Base-by-base conservation (phyloP, 2,113 vertebrate genomes). In the Hippocampus abdominalis region DNA sequence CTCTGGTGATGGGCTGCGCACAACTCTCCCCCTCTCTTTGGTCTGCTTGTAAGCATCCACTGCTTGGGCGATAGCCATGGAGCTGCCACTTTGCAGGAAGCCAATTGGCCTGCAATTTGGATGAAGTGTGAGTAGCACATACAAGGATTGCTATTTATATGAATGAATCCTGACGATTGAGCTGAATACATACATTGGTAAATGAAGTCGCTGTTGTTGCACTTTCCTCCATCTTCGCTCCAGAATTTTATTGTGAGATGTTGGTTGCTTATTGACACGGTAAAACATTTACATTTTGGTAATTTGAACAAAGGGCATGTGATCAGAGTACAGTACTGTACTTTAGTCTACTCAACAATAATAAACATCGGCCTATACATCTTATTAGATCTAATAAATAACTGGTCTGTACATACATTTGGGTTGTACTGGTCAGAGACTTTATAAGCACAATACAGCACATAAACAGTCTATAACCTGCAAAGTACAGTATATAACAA, bases 141-240 rank as follows among this genome's bases (percentile, higher is more conserved):
- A 15, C 39, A 11, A 9, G 36, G 62, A 18, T 46, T 46, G 13
- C 42, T 46, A 8, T 3, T 25, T 7, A 27, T 64, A 46, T 25
- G 23, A 46, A 13, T 27, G 13, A 25, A 46, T 9, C 46, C 4
- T 8, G n/a, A 46, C 10, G 42, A 36, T 20, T 68, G 27, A 46
- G 18, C 4, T 21, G 8, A 71, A 64, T 46, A 80, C 93, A 86
- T 86, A 97, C 95, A 94, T 70, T 72, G 94, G 86, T 29, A 84
- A 84, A 64, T 92, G 86, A 9, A 92, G 83, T 25, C 76, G 82
- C 70, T 91, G 78, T 57, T 90, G 89, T 68, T 93, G 85, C 21
- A 92, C 70, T n/a, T 87, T 91, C 59, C 70, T 83, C 80, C 90
- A 89, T 73, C 85, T 89, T 72, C 93, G 87, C 1, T 56, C 81